Evolutionary conservation across 1,140 invertebrate genomes (phyloP).

Genomic region (Cepaea nemoralis): DNA sequence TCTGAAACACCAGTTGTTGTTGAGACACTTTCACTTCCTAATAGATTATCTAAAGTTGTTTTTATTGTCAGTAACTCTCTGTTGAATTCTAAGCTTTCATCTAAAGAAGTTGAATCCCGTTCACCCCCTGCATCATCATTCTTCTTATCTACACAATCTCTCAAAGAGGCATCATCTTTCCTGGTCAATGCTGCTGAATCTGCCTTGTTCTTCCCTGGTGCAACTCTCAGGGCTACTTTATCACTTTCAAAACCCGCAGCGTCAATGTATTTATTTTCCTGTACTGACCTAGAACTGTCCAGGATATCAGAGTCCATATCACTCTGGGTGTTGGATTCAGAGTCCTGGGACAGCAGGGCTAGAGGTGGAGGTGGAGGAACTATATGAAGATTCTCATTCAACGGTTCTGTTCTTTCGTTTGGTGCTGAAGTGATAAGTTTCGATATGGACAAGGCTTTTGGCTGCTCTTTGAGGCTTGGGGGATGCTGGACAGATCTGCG

Average conservation of each 20-base stretch:
- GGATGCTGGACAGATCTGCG: background rate
- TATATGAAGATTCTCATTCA: background rate
- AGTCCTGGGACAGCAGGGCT: conserved; percentile 13
- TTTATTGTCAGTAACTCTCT: background rate
- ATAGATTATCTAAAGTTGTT: background rate
- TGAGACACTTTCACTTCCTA: background rate
- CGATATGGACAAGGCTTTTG: background rate
- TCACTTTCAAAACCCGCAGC: background rate
- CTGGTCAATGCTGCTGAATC: background rate
- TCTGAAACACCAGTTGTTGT: background rate
- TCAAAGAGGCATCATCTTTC: background rate
- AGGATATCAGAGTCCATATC: conserved; percentile 46
- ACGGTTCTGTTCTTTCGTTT: background rate
- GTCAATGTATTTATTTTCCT: conserved; percentile 11
- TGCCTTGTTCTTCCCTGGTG: background rate
- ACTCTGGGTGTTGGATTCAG: conserved; percentile 46
- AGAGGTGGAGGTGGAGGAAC: conserved; percentile 37
- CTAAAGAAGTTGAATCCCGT: background rate
- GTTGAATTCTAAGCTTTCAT: conserved; percentile 5
- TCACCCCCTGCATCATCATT: background rate
- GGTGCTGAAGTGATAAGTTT: conserved; percentile 3
- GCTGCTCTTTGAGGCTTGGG: background rate
- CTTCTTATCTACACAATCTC: background rate
- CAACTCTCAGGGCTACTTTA: background rate
- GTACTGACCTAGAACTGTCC: conserved; percentile 43